Evolutionary conservation across 2,113 vertebrate genomes (phyloP).

Genomic region (Hippocampus abdominalis): DNA sequence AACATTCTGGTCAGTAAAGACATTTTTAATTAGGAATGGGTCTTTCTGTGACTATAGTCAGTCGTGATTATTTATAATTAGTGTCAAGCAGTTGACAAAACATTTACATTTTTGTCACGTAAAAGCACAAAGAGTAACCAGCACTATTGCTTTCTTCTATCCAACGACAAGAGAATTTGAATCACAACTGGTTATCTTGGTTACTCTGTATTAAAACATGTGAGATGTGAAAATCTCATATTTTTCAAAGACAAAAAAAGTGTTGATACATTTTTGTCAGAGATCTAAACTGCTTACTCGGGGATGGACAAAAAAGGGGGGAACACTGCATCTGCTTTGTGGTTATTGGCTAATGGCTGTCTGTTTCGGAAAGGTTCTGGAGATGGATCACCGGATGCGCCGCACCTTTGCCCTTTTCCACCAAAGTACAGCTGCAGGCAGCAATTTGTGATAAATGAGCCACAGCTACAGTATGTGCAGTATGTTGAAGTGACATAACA

Average conservation of each 20-base stretch:
- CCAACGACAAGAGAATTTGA: slow-evolving; percentile 54
- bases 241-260: slow-evolving; percentile 4
- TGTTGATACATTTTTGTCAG: slow-evolving; percentile 45
- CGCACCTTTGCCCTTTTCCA: slow-evolving; percentile 22
- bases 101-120: slow-evolving; percentile 15
- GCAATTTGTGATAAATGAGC: slow-evolving; percentile 24
- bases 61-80: slow-evolving; percentile 20
- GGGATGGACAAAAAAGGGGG: slow-evolving; percentile 50
- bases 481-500: slow-evolving; percentile 11
- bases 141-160: slow-evolving; percentile 55
- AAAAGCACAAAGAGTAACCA: slow-evolving; percentile 21
- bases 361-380: slow-evolving; percentile 17
- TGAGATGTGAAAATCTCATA: background rate
- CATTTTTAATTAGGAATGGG: background rate
- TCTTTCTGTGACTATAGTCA: slow-evolving; percentile 1
- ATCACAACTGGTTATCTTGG: slow-evolving; percentile 57
- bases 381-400: slow-evolving; percentile 7
- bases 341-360: slow-evolving; percentile 42
- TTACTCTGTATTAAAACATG: slow-evolving; percentile 27
- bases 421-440: slow-evolving; percentile 24
- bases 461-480: slow-evolving; percentile 16
- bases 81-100: background rate
- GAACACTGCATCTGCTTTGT: slow-evolving; percentile 53
- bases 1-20: background rate
- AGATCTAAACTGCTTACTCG: slow-evolving; percentile 57